Base-by-base conservation (phyloP, 2,797 vertebrate species). In the Setipinna tenuifilis region DNA sequence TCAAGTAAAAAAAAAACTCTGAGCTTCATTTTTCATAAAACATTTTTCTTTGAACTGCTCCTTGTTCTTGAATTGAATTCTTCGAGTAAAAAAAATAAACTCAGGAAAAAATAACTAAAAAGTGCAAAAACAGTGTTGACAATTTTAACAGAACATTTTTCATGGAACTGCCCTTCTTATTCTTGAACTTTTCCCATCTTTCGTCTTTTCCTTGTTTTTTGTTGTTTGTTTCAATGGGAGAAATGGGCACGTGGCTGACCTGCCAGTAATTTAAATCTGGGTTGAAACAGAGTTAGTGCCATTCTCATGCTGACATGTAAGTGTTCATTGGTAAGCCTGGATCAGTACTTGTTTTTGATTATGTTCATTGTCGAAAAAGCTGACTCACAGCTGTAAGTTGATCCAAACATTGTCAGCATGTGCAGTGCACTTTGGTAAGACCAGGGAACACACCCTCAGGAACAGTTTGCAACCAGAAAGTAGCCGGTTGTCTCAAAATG, bases 401-500 rank as follows among this genome's bases (percentile, higher is more conserved):
- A 68, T 25, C 62, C 62, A 31, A 68, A 68, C 62, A 68, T 28
- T 12, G 62, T 68, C 62, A 68, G 4, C 11, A 12, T 68, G 25
- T 25, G 12, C 62, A 68, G 62, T 25, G 23, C 25, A 25, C 62
- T 68, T 28, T 68, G 23, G 23, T 31, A 14, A 25, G 62, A 68
- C 62, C 25, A 25, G 62, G 62, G 62, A 68, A 68, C 23, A 31
- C 62, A 12, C 23, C n/a, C 11, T 68, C 62, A 68, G 62, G n/a
- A 68, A 68, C 62, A 25, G 10, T 25, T 19, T 68, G 62, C 11
- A 68, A 31, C 62, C 62, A 68, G 23, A 31, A 31, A 61, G 59
- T 61, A n/a, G 59, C 59, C 25, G n/a, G 59, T 61, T n/a, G 59
- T 61, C 21, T 75, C 44, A 83, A 85, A 82, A 62, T 83, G 48